Conservation (phyloP, 2,113 vertebrate species). For the Mionectes macconnelli region DNA sequence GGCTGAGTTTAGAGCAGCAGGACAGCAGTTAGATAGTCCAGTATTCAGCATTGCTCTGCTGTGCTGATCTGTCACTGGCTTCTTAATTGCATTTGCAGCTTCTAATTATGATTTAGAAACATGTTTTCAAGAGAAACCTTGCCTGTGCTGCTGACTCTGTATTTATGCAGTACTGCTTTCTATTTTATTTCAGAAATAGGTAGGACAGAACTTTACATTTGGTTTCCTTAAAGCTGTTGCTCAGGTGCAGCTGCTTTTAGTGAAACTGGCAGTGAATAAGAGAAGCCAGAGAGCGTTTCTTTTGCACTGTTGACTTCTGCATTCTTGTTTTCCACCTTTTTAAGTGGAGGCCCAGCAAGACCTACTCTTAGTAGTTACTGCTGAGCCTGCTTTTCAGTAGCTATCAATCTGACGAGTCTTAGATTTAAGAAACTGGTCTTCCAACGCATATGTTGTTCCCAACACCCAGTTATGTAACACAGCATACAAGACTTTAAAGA, state of each 20-base stretch:
- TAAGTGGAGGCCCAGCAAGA: not conserved
- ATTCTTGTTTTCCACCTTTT: not conserved
- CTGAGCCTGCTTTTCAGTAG: not conserved
- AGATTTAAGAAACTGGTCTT: not conserved
- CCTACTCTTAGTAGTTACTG: not conserved
- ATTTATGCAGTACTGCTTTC: not conserved
- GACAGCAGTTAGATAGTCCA: not conserved
- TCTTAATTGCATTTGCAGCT: not conserved
- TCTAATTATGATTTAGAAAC: not conserved
- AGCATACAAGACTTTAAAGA: not conserved
- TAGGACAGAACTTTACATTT: not conserved
- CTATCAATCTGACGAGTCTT: not conserved
- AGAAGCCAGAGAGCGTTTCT: not conserved
- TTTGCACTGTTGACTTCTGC: not conserved
- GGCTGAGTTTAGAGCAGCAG: not conserved
- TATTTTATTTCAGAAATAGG: not conserved
- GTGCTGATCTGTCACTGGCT: not conserved
- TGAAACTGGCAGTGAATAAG: not conserved
- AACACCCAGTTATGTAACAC: not conserved
- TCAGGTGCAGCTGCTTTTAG: not conserved
- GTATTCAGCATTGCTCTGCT: not conserved
- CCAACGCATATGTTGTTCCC: not conserved
- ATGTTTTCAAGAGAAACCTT: not conserved
- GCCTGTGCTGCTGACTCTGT: not conserved
- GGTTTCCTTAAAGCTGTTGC: not conserved